Percentiles rank a stretch among this genome's conserved stretches.
Conservation (phyloP, 2,113 vertebrate genomes). For the Pollachius pollachius region DNA sequence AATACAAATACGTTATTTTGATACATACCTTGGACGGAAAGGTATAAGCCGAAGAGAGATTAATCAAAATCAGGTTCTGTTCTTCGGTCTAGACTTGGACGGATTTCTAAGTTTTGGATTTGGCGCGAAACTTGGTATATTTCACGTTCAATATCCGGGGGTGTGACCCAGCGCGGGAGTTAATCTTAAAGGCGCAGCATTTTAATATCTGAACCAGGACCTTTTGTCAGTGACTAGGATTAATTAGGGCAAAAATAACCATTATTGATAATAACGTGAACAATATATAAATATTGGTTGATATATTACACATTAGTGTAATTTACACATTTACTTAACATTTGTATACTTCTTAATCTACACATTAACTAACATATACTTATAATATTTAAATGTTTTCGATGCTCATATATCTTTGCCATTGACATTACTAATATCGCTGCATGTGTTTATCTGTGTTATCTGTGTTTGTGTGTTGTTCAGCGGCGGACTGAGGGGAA, state of each 20-base stretch:
- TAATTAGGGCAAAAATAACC: too few relatives aligned
- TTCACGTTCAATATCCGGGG: conserved; percentile 37
- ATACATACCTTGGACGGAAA: not conserved
- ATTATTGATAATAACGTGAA: too few relatives aligned
- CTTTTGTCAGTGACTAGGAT: too few relatives aligned
- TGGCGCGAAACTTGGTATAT: conserved; percentile 50
- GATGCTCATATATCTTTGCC: too few relatives aligned
- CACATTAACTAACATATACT: too few relatives aligned
- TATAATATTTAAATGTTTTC: too few relatives aligned
- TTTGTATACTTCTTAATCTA: too few relatives aligned
- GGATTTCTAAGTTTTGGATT: conserved; percentile 39
- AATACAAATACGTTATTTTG: not conserved
- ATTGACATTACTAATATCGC: too few relatives aligned
- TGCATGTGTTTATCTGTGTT: conserved; percentile 4
- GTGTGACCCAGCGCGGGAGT: conserved; percentile 39
- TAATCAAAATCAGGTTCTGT: not conserved
- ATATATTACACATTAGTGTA: too few relatives aligned
- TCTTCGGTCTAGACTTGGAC: not conserved
- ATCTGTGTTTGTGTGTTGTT: not conserved
- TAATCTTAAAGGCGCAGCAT: conserved; percentile 55
- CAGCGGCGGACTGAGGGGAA: conserved; percentile 35
- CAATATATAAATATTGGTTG: too few relatives aligned
- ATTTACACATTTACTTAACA: too few relatives aligned
- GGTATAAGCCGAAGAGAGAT: not conserved
- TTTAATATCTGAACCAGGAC: too few relatives aligned